Conservation (phyloP, 1,140 invertebrate genomes). For the Asobara japonica region DNA sequence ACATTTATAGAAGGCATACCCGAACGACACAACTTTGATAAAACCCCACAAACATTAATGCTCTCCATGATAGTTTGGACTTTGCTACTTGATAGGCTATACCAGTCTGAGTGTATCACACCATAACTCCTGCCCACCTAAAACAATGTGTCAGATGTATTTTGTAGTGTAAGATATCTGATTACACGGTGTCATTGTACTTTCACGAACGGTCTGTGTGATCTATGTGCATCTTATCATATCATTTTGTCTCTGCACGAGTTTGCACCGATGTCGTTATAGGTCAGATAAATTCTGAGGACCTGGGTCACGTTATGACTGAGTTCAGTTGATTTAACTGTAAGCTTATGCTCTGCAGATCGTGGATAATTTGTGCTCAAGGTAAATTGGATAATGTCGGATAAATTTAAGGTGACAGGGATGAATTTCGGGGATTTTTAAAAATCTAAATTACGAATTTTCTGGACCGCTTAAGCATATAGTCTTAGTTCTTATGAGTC, state of each 20-base stretch:
- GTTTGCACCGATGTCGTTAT: not conserved
- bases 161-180: not conserved
- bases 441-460: too few species aligned
- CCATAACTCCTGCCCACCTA: not conserved
- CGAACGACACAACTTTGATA: not conserved
- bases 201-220: not conserved
- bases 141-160: not conserved
- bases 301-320: too few species aligned
- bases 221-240: not conserved
- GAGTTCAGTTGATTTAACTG: too few species aligned
- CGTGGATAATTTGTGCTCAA: too few species aligned
- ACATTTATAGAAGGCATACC: not conserved
- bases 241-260: not conserved
- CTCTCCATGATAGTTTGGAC: constrained; percentile 13
- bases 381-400: too few species aligned
- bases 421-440: too few species aligned
- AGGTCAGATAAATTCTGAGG: not conserved
- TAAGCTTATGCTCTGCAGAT: too few species aligned
- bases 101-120: not conserved
- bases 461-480: too few species aligned
- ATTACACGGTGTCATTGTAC: not conserved
- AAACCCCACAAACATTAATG: constrained; percentile 1
- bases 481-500: too few species aligned
- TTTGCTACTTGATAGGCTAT: constrained; percentile 8
- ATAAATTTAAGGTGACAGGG: too few species aligned